Conservation (phyloP, 2,113 vertebrate genomes). For the Xenopus laevis region DNA sequence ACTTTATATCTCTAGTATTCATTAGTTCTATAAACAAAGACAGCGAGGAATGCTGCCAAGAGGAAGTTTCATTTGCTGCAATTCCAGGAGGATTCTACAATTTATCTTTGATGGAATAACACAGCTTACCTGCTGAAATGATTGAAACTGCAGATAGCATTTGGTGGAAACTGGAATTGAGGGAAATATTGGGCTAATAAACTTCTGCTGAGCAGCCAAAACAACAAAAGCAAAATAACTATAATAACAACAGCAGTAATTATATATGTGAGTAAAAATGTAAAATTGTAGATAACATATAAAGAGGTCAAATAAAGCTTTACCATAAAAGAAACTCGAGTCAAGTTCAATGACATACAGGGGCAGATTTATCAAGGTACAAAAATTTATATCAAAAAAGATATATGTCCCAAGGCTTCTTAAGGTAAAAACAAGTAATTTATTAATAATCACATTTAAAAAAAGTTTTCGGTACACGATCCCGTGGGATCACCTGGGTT, state of each 20-base stretch:
- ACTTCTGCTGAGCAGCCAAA: conserved; percentile 7
- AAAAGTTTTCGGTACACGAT: too few relatives aligned
- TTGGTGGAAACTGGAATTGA: conserved; percentile 21
- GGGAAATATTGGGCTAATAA: conserved; percentile 32
- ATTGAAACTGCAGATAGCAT: conserved; percentile 43
- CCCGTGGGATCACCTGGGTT: too few relatives aligned
- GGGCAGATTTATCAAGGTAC: too few relatives aligned
- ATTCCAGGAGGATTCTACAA: conserved; percentile 42
- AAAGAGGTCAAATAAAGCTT: neutral
- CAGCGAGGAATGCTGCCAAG: conserved; percentile 29
- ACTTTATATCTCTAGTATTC: conserved; percentile 45
- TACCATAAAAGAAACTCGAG: too few relatives aligned
- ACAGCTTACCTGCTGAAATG: conserved; percentile 43
- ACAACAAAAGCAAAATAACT: neutral
- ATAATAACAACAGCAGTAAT: too few relatives aligned
- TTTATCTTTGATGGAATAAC: conserved; percentile 45
- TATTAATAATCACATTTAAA: too few relatives aligned
- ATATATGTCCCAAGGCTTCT: too few relatives aligned
- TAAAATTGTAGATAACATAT: neutral
- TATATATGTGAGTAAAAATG: neutral
- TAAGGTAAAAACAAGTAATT: too few relatives aligned
- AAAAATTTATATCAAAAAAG: too few relatives aligned
- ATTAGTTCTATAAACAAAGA: conserved; percentile 46
- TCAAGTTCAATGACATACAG: too few relatives aligned
- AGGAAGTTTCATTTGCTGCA: conserved; percentile 41